phyloP scores from a whole-genome alignment of 2,797 vertebrate species.

The Chelon auratus region DNA sequence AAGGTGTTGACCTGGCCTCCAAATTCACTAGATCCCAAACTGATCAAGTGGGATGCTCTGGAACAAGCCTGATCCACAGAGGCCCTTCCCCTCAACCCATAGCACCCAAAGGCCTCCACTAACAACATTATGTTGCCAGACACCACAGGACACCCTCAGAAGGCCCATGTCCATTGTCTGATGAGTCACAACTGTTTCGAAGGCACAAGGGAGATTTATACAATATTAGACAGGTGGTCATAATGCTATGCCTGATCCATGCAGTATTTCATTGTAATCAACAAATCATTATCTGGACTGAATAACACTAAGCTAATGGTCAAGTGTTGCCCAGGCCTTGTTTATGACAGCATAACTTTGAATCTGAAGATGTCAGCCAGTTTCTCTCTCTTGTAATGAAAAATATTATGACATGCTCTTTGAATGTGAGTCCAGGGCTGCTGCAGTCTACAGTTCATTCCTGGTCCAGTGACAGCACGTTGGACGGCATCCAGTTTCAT shows the following conservation, averaged over 20 bases:
- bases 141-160: too few species aligned
- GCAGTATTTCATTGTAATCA: constrained; percentile 22
- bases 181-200: too few species aligned
- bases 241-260: not conserved
- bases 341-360: constrained; percentile 51
- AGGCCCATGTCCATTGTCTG: too few species aligned
- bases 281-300: constrained; percentile 41
- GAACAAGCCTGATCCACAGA: too few species aligned
- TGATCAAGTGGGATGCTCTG: too few species aligned
- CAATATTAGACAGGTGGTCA: too few species aligned
- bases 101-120: too few species aligned
- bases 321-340: constrained; percentile 19
- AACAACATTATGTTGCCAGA: too few species aligned
- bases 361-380: constrained; percentile 45
- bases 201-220: too few species aligned
- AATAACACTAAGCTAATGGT: constrained; percentile 27
- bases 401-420: constrained; percentile 39
- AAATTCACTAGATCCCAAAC: too few species aligned
- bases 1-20: too few species aligned
- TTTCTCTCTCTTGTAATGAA: constrained; percentile 34
- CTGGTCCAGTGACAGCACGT: constrained; percentile 43
- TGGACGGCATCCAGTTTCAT: constrained; percentile 55
- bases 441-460: constrained; percentile 37
- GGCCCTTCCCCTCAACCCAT: too few species aligned
- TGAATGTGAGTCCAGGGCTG: constrained; percentile 41